Base-by-base conservation (phyloP, 2,888 invertebrate genomes). In the Leptopterna dolabrata region DNA sequence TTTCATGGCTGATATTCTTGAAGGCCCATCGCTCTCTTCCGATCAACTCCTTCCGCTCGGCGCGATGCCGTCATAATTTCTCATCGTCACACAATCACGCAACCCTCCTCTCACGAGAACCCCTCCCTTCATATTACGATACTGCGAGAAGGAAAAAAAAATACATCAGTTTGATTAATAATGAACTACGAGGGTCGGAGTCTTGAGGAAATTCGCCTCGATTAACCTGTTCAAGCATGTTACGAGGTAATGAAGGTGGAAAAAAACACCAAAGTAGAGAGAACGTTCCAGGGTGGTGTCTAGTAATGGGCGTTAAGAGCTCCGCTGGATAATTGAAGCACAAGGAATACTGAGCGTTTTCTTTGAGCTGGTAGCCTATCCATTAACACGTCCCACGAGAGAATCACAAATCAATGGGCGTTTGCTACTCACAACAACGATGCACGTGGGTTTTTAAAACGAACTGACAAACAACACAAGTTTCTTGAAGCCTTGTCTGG, bases 221-320 rank as follows among this genome's bases (percentile, higher is more conserved):
- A 63, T 63, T 63, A 63, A 63, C 63, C 63, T 63, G 63, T 63
- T 63, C 24, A 63, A 63, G 63, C 19, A 63, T 63, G 19, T n/a
- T 63, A 24, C 63, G 24, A 63, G 63, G 63, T 63, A 63, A 63
- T 9, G 63, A 63, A 2, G 63, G 24, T 1, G 13, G 13, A 16
- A 47, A 63, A 63, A 63, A 63, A 63, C 7, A 7, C 36, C 36
- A 36, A 4, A 19, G 55, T n/a, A 55, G 7, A 24, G 16, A 63
- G 4, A 63, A 63, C 11, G 19, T 51, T 14, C 14, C 16, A 55
- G 9, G 63, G 63, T 1, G 63, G 24, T 63, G 63, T 63, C 19
- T 63, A 63, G 63, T 63, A 63, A 63, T 63, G 63, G 63, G 63
- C 63, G 63, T 63, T 63, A 63, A 63, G 63, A 63, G 63, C 63